These are phyloP conservation scores for Pseudococcus viburni DNA, from an alignment of 2,888 invertebrate species.

Conservation along the genomic window DNA sequence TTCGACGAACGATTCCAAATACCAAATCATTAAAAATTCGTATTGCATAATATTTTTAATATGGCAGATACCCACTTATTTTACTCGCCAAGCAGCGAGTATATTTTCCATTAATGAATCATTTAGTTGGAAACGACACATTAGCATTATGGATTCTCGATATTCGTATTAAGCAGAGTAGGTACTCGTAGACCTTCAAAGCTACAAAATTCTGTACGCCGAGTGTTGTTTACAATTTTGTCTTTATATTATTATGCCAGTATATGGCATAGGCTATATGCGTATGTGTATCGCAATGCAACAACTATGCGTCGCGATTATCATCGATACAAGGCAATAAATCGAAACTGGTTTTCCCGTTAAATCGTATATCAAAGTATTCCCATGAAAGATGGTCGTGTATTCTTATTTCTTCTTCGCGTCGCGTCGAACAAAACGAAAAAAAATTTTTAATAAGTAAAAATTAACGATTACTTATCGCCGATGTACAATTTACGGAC, in stretches of 20 bases:
- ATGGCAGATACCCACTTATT: no score
- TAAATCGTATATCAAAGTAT: slow-evolving; percentile 24
- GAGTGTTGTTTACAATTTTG: slow-evolving; percentile 18
- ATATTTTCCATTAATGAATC: background rate
- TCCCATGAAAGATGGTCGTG: background rate
- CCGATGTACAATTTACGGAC: background rate
- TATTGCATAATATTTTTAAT: background rate
- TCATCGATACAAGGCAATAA: slow-evolving; percentile 41
- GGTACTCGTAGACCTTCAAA: background rate
- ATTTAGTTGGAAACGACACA: background rate
- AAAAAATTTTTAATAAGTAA: background rate
- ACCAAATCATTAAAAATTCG: background rate
- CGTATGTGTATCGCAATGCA: background rate
- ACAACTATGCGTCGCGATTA: slow-evolving; percentile 23
- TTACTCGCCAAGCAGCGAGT: no score
- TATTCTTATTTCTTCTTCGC: background rate
- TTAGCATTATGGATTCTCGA: background rate
- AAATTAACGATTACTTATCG: background rate
- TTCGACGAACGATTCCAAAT: background rate
- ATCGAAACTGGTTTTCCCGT: slow-evolving; percentile 48
- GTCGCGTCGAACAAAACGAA: background rate
- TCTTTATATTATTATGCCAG: background rate
- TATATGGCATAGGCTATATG: background rate
- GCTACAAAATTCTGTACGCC: slow-evolving; percentile 5
- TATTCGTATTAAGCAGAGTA: background rate